Evolutionary conservation across 2,888 invertebrate genomes (phyloP).

Genomic region (Cephus runcator): DNA sequence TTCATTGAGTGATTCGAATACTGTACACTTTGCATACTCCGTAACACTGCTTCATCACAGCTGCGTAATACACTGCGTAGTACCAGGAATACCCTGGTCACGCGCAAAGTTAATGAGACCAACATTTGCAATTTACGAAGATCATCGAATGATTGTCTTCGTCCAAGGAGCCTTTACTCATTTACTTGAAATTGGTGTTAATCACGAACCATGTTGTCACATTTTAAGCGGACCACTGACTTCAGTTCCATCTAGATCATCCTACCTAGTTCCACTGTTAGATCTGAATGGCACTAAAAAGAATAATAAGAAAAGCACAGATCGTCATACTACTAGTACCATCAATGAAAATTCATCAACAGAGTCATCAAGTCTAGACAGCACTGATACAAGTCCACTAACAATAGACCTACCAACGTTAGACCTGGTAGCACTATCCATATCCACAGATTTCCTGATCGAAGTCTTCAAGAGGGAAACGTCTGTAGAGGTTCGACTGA

Average conservation of each 20-base stretch:
- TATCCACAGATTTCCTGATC: conserved; percentile 75
- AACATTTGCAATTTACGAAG: conserved; percentile 80
- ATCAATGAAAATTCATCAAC: not conserved
- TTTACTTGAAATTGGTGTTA: conserved; percentile 83
- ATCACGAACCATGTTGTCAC: conserved; percentile 87
- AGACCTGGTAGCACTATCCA: conserved; percentile 75
- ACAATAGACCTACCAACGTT: conserved; percentile 78
- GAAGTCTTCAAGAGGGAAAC: conserved; percentile 77
- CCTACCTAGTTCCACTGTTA: conserved; percentile 76
- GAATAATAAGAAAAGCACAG: conserved; percentile 58
- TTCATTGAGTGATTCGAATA: conserved; percentile 67
- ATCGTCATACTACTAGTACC: not conserved
- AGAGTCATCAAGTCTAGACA: not conserved
- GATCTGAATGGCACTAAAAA: conserved; percentile 59
- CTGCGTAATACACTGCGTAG: conserved; percentile 83
- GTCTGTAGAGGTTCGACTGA: conserved; percentile 77
- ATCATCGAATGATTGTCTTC: conserved; percentile 83
- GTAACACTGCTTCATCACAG: conserved; percentile 86
- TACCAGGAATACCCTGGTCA: conserved; percentile 84
- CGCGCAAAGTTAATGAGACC: conserved; percentile 81
- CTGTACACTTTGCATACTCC: conserved; percentile 87
- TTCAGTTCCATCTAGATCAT: conserved; percentile 69
- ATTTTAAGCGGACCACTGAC: conserved; percentile 74
- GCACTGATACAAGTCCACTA: conserved; percentile 9
- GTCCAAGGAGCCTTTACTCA: conserved; percentile 88